Evolutionary conservation across 1,140 invertebrate genomes (phyloP), one percentile per base, ranked within the genome.

Genomic region (Ptiloglossa arizonensis): DNA sequence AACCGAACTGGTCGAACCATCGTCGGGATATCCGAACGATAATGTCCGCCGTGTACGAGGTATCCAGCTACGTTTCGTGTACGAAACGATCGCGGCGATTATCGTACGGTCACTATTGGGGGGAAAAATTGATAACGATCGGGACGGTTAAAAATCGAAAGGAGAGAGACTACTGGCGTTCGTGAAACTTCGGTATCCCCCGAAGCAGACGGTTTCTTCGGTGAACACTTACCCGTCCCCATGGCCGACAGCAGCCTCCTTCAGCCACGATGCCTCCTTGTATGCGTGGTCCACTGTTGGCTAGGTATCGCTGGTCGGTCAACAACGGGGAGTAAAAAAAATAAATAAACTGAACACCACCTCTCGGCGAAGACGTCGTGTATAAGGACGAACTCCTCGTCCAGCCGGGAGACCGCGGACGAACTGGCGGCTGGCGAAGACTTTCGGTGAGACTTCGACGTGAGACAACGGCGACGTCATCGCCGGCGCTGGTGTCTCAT

Each of bases 331-430:
- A 79, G 79, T 35, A 75, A 74, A 70, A 80, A 71, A 60, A 46
- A 60, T 59, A 80, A 77, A 74, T 52, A 81, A 83, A 77, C 67
- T 66, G 67, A 52, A 64, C n/a, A n/a, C 44, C 32, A 60, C 66
- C 82, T 52, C 60, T 73, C 57, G 82, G 64, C 62, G 72, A 48
- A 38, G 13, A 48, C 19, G 50, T 75, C 54, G 62, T 17, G 56
- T 15, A 60, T 68, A 81, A 52, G 71, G 67, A 85, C 82, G 74
- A 82, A 66, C 85, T 87, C 83, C 79, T 89, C 89, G 89, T 88
- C 87, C 89, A 90, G 82, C 62, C 87, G 89, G 88, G 86, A 91
- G 89, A 90, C 90, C 90, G 88, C 88, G 90, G 88, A 91, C 90
- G 88, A 89, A 91, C 90, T 91, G 87, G 83, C 84, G 87, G 83